Base-by-base conservation (phyloP, 2,888 invertebrate species). In the Mimachlamys varia region DNA sequence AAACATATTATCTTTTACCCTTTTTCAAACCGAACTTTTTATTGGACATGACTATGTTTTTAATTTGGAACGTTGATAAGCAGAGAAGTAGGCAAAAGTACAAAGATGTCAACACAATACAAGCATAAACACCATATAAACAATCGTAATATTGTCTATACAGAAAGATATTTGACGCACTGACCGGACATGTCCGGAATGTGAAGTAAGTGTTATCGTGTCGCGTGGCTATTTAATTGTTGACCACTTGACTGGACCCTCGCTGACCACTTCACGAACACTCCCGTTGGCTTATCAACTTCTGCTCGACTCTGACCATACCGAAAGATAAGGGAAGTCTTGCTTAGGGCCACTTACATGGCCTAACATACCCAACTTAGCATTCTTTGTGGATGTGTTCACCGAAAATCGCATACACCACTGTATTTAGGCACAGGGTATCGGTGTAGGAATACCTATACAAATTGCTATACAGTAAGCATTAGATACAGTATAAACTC, bases 151-250 rank as follows among this genome's bases (percentile, higher is more conserved):
- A 76, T 76, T 33, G 76, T 76, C 17, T 33, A 0, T 2, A 76
- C 58, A n/a, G 19, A 22, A n/a, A n/a, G n/a, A 7, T 10, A 10
- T 27, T 33, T 76, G 76, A 76, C 76, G 27, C 27, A 76, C 17
- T 7, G 76, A 33, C 22, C 27, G 13, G 33, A 33, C 33, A 76
- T 76, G 76, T 76, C 76, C 27, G 76, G 76, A 76, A 76, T 76
- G 76, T 33, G 33, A 76, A 27, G 76, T 76, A 76, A 76, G 76
- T 33, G 76, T 33, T 5, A 33, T 22, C 33, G 27, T 33, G 76
- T 76, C 76, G 76, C 76, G 76, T 76, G 76, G 33, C 33, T 27
- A 27, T 76, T 33, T 76, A 76, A 76, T 76, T 76, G 76, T 76
- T 76, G 76, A 33, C 33, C 76, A 76, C 76, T 76, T 76, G 12